These are phyloP conservation scores for Pseudolaguvia tuberculata DNA, from an alignment of 2,113 vertebrate genomes.

Conservation along the genomic window DNA sequence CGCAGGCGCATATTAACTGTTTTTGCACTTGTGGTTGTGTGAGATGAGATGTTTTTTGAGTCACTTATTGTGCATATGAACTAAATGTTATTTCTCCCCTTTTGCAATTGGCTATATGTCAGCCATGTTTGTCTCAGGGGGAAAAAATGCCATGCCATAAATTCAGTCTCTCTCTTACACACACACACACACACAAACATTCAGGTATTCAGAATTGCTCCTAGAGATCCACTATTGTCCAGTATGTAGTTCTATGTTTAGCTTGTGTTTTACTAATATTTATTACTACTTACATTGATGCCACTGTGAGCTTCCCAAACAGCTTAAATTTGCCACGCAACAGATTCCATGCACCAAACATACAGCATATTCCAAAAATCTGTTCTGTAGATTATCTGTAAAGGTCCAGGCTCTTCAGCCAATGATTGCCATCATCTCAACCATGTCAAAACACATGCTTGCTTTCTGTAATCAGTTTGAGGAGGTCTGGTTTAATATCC, in stretches of 20 bases:
- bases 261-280: background rate
- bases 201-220: background rate
- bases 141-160: background rate
- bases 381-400: background rate
- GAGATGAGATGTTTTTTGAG: background rate
- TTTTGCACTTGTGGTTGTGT: constrained; percentile 37
- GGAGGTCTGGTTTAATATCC: too few relatives aligned
- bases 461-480: background rate
- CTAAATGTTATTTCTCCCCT: background rate
- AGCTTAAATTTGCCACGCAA: background rate
- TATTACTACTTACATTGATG: background rate
- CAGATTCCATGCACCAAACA: background rate
- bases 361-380: background rate
- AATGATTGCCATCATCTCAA: background rate
- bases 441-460: too few relatives aligned
- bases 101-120: background rate
- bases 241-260: background rate
- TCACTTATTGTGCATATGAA: background rate
- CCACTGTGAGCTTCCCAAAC: background rate
- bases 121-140: background rate
- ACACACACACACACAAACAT: too few relatives aligned
- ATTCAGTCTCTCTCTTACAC: background rate
- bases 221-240: background rate
- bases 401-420: background rate
- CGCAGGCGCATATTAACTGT: constrained; percentile 39